Base-by-base conservation (phyloP, 2,797 vertebrate species). In the Pantherophis vulpinus region DNA sequence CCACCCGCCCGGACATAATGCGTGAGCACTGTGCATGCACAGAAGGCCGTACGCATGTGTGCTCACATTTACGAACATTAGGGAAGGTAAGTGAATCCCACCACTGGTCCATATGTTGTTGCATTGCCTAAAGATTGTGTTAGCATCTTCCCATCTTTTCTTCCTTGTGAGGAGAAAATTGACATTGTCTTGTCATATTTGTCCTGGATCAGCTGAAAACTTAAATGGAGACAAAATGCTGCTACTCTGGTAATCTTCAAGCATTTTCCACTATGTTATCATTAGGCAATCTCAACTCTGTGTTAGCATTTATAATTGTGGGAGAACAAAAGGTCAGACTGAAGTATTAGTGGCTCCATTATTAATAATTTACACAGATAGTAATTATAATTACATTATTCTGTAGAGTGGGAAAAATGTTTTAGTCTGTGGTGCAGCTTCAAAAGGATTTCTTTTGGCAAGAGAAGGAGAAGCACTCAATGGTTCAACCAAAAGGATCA, bases 291-390 rank as follows among this genome's bases (percentile, higher is more conserved):
- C 55, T 23, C 61, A 93, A 54, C 47, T 59, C 51, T 91, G 56
- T 90, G 60, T 58, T 94, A 1, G 92, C 91, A 89, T 93, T 95
- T 94, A 88, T 92, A 14, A 16, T 0, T 56, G 87, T 63, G 83
- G 60, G 56, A 83, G 86, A 95, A 89, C 88, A 95, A 95, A 59
- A 94, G 96, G 95, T 95, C 94, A 94, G 89, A 95, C 91, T 93
- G 93, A 94, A 95, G 94, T 93, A 47, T 42, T 87, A 92, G 47
- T 87, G 94, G 55, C 58, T 55, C 93, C 91, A 70, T 63, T 94
- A 90, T 58, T 95, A 94, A 96, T 96, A 93, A 95, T 94, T 95
- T 92, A 94, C 96, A 89, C 56, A n/a, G n/a, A 54, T 88, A 54
- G 79, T 51, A 88, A 88, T 90, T 93, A 79, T 95, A 66, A 90